A percentile compares a stretch with the other conserved stretches of the same genome.
These are phyloP conservation scores for Bombycilla garrulus DNA, from an alignment of 2,113 vertebrate genomes.

Conservation along the genomic window DNA sequence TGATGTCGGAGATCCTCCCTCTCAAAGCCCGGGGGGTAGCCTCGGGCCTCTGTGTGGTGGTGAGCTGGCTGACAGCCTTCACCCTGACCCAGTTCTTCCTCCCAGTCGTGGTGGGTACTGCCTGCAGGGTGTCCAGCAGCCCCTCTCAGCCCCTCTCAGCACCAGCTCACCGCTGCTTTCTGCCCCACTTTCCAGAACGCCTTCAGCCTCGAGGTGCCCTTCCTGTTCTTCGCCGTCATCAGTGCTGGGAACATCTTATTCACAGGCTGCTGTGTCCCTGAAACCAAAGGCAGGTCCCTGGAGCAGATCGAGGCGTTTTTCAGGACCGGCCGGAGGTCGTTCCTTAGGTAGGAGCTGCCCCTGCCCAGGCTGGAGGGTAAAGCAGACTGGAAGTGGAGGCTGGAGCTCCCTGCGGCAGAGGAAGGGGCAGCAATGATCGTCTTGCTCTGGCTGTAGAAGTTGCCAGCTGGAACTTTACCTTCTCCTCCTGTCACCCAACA, in stretches of 20 bases:
- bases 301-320: conserved; percentile 95
- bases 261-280: conserved; percentile 85
- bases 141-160: neutral
- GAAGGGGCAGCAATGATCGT: rapidly evolving
- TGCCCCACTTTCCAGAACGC: conserved; percentile 40
- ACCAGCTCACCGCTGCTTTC: neutral
- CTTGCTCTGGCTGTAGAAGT: neutral
- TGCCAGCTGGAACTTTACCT: neutral
- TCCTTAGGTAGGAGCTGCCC: conserved; percentile 61
- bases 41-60: conserved; percentile 87
- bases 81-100: conserved; percentile 83
- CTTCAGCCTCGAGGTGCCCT: conserved; percentile 84
- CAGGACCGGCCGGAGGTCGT: conserved; percentile 69
- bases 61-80: conserved; percentile 95
- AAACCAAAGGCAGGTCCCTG: conserved; percentile 88
- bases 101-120: conserved; percentile 73
- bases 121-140: rapidly evolving
- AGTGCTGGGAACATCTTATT: conserved; percentile 84
- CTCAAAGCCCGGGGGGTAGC: conserved; percentile 85
- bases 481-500: neutral
- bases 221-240: conserved; percentile 84
- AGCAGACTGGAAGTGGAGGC: neutral
- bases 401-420: neutral
- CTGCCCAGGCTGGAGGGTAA: neutral
- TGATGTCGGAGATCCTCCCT: conserved; percentile 95